Base-by-base conservation (phyloP, 2,888 invertebrate genomes). In the Miltochrista miniata region DNA sequence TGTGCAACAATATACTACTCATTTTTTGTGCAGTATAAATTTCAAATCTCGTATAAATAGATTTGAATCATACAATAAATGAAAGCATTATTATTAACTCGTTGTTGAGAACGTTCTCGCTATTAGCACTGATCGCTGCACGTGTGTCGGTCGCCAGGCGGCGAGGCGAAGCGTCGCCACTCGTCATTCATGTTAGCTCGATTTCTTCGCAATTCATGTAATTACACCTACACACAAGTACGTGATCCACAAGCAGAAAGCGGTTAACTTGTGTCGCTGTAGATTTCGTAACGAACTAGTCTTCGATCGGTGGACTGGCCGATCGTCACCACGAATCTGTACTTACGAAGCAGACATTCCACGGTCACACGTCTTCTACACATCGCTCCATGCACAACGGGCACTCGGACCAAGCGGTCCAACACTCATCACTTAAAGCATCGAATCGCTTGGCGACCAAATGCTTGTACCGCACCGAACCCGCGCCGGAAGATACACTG, bases 271-370 rank as follows among this genome's bases (percentile, higher is more conserved):
- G 57, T 58, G 65, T 68, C 63, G 66, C 59, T 39, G 60, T 56
- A 40, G 47, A 42, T 53, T 58, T 61, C 54, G 54, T 64, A 56
- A 57, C 56, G 58, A 50, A 56, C 54, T 56, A 59, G 53, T 61
- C 61, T 72, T 72, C 58, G 63, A 63, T 61, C 68, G 59, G 75
- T 73, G 70, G 70, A 74, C 69, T 75, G 68, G 64, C 68, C 73
- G 72, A 76, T 72, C 74, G 74, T 75, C 76, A 72, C 73, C 76
- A 79, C 76, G 74, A 73, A 80, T 67, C 77, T 74, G 85, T 90
- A 90, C 90, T 90, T 88, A 90, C 90, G 79, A 84, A 81, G 81
- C 81, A 79, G 81, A 85, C 85, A 79, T 81, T 85, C 89, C 89
- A 85, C 87, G 83, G 83, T 83, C 84, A 87, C 85, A 83, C 83